Conservation (phyloP, 1,140 invertebrate species). For the Cydia pomonella region DNA sequence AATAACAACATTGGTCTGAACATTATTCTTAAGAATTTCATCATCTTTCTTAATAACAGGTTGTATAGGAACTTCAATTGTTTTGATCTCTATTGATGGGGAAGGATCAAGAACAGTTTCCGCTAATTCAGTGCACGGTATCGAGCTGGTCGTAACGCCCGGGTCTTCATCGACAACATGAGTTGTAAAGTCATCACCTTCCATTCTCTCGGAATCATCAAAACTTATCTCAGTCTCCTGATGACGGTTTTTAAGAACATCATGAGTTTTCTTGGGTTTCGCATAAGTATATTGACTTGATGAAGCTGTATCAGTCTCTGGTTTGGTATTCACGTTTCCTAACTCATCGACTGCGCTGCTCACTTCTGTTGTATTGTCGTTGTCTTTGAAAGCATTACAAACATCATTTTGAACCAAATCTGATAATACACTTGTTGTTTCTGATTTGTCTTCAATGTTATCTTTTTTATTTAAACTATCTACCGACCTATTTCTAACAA, state of each 20-base stretch:
- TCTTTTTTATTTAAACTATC: not conserved
- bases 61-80: not conserved
- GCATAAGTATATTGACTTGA: not conserved
- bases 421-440: not conserved
- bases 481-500: not conserved
- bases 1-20: constrained; percentile 15
- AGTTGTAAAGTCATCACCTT: not conserved
- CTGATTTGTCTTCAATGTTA: not conserved
- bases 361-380: not conserved
- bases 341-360: not conserved
- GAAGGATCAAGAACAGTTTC: not conserved
- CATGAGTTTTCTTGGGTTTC: not conserved
- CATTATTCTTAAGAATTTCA: not conserved
- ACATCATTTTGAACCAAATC: not conserved
- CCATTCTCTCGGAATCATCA: not conserved
- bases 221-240: not conserved
- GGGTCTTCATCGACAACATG: not conserved
- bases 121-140: not conserved
- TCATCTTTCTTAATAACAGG: not conserved
- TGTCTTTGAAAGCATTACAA: not conserved
- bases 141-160: not conserved
- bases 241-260: not conserved
- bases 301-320: not conserved
- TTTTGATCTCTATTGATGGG: not conserved
- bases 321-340: not conserved